Percentiles rank a stretch among this genome's conserved stretches.
Conservation (phyloP, 23 tunicate species). For the Halocynthia aurantium region DNA sequence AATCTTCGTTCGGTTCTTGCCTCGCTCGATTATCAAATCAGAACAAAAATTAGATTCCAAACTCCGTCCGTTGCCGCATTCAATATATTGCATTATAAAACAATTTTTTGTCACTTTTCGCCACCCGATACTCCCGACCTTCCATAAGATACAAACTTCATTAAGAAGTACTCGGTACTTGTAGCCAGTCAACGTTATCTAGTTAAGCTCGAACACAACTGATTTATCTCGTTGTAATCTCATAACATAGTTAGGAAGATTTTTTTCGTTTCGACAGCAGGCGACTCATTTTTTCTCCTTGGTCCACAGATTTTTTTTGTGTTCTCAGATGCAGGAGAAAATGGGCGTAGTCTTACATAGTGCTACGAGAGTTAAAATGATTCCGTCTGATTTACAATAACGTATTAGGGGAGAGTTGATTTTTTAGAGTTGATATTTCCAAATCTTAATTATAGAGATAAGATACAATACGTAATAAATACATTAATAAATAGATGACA, state of each 20-base stretch:
- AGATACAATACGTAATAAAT: too few relatives aligned
- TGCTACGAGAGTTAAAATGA: too few relatives aligned
- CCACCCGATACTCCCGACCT: constrained; percentile 4
- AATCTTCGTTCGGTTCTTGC: constrained; percentile 2
- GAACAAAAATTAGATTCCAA: constrained; percentile 11
- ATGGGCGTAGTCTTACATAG: too few relatives aligned
- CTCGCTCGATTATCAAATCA: constrained; percentile 13
- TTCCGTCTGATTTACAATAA: too few relatives aligned
- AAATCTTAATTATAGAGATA: too few relatives aligned
- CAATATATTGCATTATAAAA: not conserved
- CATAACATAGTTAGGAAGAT: constrained; percentile 19
- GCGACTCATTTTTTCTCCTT: not conserved
- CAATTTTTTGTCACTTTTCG: constrained; percentile 19
- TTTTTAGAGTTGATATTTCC: too few relatives aligned
- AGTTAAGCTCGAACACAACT: constrained; percentile 18
- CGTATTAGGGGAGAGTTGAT: too few relatives aligned
- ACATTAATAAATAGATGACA: too few relatives aligned
- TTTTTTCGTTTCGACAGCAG: constrained; percentile 14
- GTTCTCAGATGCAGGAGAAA: too few relatives aligned
- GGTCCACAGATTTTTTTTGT: not conserved
- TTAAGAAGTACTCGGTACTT: constrained; percentile 4
- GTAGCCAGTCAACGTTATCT: constrained; percentile 12
- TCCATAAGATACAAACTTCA: constrained; percentile 23
- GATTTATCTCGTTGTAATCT: constrained; percentile 25
- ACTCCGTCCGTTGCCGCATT: constrained; percentile 5